Conservation (phyloP, 2,113 vertebrate species). For the Grammomys surdaster region DNA sequence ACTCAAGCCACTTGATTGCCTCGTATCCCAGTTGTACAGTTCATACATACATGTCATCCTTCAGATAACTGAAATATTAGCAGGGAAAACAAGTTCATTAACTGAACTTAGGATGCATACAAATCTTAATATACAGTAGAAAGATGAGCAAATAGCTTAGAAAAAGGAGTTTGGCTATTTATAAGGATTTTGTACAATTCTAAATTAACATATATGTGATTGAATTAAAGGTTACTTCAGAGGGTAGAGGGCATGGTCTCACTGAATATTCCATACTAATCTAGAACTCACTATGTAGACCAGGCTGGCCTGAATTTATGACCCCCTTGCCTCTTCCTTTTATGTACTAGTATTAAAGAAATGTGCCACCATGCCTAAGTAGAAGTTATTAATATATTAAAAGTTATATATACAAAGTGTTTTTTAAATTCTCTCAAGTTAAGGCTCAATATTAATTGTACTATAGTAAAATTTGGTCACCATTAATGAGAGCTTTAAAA, state of each 20-base stretch:
- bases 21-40: background rate
- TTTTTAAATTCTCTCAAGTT: constrained; percentile 16
- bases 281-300: background rate
- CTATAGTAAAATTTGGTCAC: background rate
- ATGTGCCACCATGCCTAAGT: background rate
- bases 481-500: constrained; percentile 22
- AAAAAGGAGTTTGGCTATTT: constrained; percentile 16
- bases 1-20: background rate
- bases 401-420: background rate
- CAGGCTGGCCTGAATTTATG: background rate
- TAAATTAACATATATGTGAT: constrained; percentile 5
- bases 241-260: background rate
- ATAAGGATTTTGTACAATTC: background rate
- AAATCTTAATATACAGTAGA: background rate
- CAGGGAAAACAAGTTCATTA: background rate
- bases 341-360: background rate
- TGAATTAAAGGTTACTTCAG: constrained; percentile 11
- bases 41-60: background rate
- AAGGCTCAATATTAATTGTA: constrained; percentile 31
- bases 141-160: background rate
- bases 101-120: background rate
- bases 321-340: background rate
- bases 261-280: background rate
- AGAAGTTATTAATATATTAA: background rate
- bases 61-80: background rate